These are phyloP conservation scores for Branchipolynoe longqiensis DNA, from an alignment of 2,888 invertebrate genomes.

Conservation along the genomic window DNA sequence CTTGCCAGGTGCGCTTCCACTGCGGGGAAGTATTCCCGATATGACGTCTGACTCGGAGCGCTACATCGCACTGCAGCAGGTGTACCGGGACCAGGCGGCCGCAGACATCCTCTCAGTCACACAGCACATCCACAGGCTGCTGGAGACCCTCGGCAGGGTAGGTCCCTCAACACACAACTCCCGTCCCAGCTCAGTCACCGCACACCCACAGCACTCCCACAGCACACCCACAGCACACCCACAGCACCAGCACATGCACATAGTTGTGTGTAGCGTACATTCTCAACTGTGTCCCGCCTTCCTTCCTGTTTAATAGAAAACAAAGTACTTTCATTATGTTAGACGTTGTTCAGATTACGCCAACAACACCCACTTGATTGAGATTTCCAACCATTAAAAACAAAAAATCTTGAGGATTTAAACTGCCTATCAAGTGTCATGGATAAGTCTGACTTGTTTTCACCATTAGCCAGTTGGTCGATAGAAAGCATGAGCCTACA, in stretches of 20 bases:
- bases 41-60: slow-evolving; percentile 97
- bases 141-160: slow-evolving; percentile 87
- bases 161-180: background rate
- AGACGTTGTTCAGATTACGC: no score
- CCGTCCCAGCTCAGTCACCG: background rate
- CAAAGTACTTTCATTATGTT: no score
- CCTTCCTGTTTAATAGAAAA: no score
- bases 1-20: slow-evolving; percentile 87
- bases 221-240: background rate
- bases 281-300: background rate
- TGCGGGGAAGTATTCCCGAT: slow-evolving; percentile 94
- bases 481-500: no score
- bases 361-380: no score
- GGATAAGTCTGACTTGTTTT: no score
- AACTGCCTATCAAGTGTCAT: no score
- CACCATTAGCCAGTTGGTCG: no score
- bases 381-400: no score
- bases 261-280: background rate
- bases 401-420: no score
- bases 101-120: slow-evolving; percentile 91
- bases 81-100: slow-evolving; percentile 90
- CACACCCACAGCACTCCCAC: background rate
- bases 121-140: slow-evolving; percentile 90
- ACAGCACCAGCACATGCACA: background rate
- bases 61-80: slow-evolving; percentile 93